Conservation (phyloP, 2,888 invertebrate genomes). For the Coelinius sp. region DNA sequence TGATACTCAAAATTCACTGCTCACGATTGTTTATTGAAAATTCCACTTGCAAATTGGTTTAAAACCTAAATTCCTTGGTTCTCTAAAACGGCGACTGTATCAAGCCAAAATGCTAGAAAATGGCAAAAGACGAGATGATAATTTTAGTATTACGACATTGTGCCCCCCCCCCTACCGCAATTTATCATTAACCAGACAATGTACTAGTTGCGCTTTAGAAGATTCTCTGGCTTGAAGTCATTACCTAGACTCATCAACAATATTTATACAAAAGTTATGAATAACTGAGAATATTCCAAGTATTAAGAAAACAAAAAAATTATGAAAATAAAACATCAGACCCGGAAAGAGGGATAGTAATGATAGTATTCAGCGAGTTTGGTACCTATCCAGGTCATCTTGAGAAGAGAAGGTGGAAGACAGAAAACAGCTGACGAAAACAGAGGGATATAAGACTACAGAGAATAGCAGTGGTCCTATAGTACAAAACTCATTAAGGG, state of each 20-base stretch:
- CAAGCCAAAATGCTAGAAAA: constrained; percentile 1
- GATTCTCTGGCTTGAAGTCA: not conserved
- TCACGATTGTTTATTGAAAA: not conserved
- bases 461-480: constrained; percentile 27
- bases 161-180: not conserved
- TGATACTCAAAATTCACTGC: not conserved
- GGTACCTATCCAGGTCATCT: constrained; percentile 67
- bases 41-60: constrained; percentile 53
- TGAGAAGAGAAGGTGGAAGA: constrained; percentile 42
- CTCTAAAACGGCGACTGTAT: not conserved
- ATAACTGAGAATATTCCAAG: constrained; percentile 3
- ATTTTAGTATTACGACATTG: not conserved
- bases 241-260: not conserved
- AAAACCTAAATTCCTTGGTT: not conserved
- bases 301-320: constrained; percentile 22
- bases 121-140: not conserved
- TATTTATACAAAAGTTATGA: constrained; percentile 8
- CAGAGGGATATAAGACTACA: not conserved
- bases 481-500: constrained; percentile 62
- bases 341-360: constrained; percentile 44
- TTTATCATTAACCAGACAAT: constrained; percentile 10
- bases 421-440: constrained; percentile 31
- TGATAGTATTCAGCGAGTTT: constrained; percentile 47
- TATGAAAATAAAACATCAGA: constrained; percentile 30
- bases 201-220: not conserved